phyloP scores from a whole-genome alignment of 2,888 invertebrate species.

The Drosophila quinaria region DNA sequence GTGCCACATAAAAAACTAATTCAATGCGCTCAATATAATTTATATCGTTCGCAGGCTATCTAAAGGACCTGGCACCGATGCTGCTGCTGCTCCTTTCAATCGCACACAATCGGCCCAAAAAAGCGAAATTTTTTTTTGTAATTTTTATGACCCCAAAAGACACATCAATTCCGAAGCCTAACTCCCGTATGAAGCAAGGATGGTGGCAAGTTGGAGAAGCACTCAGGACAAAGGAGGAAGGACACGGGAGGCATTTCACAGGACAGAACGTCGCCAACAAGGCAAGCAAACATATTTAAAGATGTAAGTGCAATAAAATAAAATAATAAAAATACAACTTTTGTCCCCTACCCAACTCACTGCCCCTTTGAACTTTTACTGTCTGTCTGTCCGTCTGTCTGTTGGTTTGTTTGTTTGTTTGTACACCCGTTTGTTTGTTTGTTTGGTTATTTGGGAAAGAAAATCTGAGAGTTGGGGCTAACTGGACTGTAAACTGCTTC shows the following conservation, averaged over 20 bases:
- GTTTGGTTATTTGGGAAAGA: constrained; percentile 19
- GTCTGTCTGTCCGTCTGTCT: constrained; percentile 14
- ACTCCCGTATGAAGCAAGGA: constrained; percentile 33
- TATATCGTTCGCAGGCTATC: constrained; percentile 66
- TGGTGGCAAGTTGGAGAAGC: background rate
- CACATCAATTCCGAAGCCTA: constrained; percentile 75
- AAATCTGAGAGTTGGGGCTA: constrained; percentile 7
- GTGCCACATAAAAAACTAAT: constrained; percentile 79
- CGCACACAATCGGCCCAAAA: constrained; percentile 72
- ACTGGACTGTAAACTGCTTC: constrained; percentile 77
- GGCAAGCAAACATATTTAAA: constrained; percentile 68
- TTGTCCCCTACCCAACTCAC: constrained; percentile 35
- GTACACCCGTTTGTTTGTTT: constrained; percentile 20
- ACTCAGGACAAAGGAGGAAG: background rate
- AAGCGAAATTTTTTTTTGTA: constrained; percentile 74
- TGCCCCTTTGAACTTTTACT: constrained; percentile 23
- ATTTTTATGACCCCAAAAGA: constrained; percentile 82
- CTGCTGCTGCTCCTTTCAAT: constrained; percentile 48
- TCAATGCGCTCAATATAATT: constrained; percentile 79
- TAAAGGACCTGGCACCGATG: constrained; percentile 43
- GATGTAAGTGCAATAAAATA: constrained; percentile 75
- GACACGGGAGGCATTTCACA: background rate
- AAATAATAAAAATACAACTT: constrained; percentile 81
- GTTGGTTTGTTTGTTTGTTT: constrained; percentile 16
- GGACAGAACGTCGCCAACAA: constrained; percentile 46